phyloP scores from a whole-genome alignment of 2,113 vertebrate genomes.

The Dolichotis patagonum region DNA sequence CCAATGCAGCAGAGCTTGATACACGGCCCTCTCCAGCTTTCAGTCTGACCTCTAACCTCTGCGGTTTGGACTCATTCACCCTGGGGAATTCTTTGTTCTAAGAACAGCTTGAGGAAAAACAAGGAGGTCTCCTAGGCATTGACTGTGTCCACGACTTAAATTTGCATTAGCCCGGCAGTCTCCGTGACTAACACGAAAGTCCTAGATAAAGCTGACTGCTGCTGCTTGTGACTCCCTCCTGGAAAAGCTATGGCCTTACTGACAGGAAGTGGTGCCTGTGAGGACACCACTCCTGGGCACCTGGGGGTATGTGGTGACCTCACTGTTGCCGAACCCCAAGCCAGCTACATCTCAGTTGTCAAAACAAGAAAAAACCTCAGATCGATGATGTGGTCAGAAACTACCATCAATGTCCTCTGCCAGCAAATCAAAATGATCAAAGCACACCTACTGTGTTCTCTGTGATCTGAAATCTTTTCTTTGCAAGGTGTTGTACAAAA shows the following conservation, averaged over 20 bases:
- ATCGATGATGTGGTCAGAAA: not conserved
- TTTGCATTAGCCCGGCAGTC: not conserved
- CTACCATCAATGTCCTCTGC: not conserved
- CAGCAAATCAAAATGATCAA: not conserved
- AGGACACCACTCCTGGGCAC: not conserved
- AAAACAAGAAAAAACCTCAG: not conserved
- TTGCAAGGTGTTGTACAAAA: not conserved
- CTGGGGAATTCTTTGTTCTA: constrained; percentile 18
- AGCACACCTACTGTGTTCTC: not conserved
- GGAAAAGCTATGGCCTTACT: not conserved
- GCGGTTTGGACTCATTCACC: not conserved
- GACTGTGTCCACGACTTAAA: not conserved
- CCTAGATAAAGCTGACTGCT: not conserved
- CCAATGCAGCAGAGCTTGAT: no score
- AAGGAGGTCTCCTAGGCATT: not conserved
- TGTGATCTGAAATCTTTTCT: not conserved
- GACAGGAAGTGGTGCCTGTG: not conserved
- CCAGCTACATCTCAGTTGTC: not conserved
- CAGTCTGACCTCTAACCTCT: not conserved
- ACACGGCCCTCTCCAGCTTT: not conserved
- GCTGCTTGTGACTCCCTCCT: not conserved
- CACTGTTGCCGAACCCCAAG: not conserved
- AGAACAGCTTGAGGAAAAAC: constrained; percentile 23
- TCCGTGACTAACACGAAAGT: not conserved
- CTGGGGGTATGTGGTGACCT: no score